phyloP scores from a whole-genome alignment of 1,140 invertebrate species.

The Homalodisca vitripennis region DNA sequence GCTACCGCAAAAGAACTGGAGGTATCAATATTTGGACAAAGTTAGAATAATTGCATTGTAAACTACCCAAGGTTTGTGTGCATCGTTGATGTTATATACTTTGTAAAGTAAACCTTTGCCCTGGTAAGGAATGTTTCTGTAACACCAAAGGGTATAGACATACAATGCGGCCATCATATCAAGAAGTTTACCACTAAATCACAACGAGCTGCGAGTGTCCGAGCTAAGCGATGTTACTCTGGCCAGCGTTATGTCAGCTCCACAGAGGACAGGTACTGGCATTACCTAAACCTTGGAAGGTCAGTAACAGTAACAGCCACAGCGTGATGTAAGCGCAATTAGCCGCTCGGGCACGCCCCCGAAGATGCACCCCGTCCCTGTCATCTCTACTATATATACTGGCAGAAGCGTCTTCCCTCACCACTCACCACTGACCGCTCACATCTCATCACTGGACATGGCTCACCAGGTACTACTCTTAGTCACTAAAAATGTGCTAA shows the following conservation, averaged over 20 bases:
- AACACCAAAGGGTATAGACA: no score
- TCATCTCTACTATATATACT: neutral
- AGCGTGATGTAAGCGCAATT: slow-evolving; percentile 12
- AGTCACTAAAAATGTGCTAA: no score
- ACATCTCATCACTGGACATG: slow-evolving; percentile 3
- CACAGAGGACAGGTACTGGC: neutral
- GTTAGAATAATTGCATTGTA: no score
- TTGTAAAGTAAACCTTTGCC: no score
- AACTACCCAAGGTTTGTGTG: no score
- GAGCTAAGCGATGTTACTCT: neutral
- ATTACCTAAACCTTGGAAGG: slow-evolving; percentile 12
- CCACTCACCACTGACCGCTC: neutral
- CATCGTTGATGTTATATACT: no score
- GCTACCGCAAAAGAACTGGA: no score
- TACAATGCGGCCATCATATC: no score
- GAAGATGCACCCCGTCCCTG: neutral
- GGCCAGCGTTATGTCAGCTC: neutral
- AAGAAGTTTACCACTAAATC: no score
- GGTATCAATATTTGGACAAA: no score
- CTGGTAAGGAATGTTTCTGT: no score
- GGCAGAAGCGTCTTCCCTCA: neutral
- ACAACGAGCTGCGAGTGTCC: no score
- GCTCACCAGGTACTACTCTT: neutral
- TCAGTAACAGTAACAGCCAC: slow-evolving; percentile 4
- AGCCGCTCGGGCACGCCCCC: neutral